Percentiles rank a stretch among this genome's conserved stretches.
phyloP scores from a whole-genome alignment of 2,797 vertebrate species.

The Tragelaphus oryx region DNA sequence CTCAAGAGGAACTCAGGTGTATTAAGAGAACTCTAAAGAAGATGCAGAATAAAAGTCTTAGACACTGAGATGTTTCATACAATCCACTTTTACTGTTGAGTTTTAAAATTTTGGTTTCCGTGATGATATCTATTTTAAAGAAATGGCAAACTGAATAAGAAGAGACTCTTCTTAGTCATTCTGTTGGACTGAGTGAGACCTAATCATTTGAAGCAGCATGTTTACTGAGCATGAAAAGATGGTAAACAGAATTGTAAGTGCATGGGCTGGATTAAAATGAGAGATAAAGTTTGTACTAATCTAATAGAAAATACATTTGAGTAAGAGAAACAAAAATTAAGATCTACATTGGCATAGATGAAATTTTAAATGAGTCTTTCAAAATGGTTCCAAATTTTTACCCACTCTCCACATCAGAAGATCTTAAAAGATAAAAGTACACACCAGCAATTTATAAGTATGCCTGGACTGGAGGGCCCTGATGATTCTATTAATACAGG shows the following conservation, averaged over 20 bases:
- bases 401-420: conserved; percentile 33
- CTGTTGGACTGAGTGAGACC: neutral
- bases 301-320: conserved; percentile 32
- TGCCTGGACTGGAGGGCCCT: neutral
- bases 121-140: neutral
- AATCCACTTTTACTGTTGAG: neutral
- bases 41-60: neutral
- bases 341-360: conserved; percentile 14
- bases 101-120: neutral
- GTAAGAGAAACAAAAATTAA: conserved; percentile 50
- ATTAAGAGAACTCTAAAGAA: neutral
- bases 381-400: conserved; percentile 51
- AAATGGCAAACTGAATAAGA: neutral
- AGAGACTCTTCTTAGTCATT: neutral
- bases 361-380: conserved; percentile 62
- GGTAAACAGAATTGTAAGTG: conserved; percentile 10
- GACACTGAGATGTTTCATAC: neutral
- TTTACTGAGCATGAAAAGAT: conserved; percentile 4
- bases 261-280: conserved; percentile 21
- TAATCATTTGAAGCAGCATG: neutral
- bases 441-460: conserved; percentile 38
- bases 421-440: conserved; percentile 55
- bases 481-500: conserved; percentile 49
- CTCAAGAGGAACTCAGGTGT: neutral
- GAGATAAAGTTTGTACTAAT: neutral